These are phyloP conservation scores for Fukomys damarensis DNA, from an alignment of 2,113 vertebrate genomes.

Conservation along the genomic window DNA sequence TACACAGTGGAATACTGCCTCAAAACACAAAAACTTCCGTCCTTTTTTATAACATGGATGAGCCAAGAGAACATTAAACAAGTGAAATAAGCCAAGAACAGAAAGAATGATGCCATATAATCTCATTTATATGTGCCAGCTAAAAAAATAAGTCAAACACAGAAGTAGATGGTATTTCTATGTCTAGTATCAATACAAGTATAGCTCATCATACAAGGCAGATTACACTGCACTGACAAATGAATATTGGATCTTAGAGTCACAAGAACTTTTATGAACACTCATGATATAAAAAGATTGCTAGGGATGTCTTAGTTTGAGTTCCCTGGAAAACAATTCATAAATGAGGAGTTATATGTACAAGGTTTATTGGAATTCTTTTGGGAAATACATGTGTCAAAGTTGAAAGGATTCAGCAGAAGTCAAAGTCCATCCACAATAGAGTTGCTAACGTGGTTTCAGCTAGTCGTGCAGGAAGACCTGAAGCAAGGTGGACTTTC, in stretches of 20 bases:
- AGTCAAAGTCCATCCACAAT: not conserved
- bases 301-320: not conserved
- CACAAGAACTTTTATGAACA: not conserved
- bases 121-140: not conserved
- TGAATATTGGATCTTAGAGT: not conserved
- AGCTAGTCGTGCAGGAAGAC: not conserved
- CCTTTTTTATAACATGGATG: not conserved
- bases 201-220: not conserved
- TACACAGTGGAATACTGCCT: not conserved
- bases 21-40: not conserved
- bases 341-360: not conserved
- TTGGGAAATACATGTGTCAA: not conserved
- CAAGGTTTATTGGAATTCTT: not conserved
- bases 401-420: not conserved
- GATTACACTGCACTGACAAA: not conserved
- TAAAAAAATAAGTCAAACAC: not conserved
- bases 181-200: not conserved
- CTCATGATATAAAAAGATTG: not conserved
- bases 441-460: not conserved
- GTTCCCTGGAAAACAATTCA: not conserved
- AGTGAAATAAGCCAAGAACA: not conserved
- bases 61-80: not conserved
- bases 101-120: not conserved
- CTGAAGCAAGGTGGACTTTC: not conserved
- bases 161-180: not conserved